Percentiles rank a stretch among this genome's conserved stretches.
Conservation (phyloP, 2,797 vertebrate genomes). For the Anisognathus igniventris region DNA sequence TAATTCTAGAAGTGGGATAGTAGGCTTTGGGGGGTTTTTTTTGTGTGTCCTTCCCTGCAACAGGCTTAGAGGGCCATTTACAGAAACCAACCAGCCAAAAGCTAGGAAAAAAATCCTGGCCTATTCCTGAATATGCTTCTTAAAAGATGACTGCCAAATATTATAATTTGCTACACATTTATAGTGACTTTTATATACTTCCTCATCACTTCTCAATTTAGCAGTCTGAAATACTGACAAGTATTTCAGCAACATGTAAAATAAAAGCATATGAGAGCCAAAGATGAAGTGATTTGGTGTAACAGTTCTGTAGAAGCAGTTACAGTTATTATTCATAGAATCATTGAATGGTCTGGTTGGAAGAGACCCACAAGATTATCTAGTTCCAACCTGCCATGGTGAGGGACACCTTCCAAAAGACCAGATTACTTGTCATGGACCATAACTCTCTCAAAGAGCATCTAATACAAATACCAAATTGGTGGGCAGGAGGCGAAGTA, state of each 20-base stretch:
- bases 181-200: neutral
- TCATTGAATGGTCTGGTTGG: neutral
- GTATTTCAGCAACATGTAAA: neutral
- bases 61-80: neutral
- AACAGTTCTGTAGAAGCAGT: neutral
- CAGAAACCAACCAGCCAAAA: neutral
- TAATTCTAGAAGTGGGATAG: neutral
- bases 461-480: neutral
- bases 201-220: neutral
- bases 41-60: neutral
- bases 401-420: neutral
- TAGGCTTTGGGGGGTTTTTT: neutral
- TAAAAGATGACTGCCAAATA: neutral
- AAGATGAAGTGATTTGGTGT: neutral
- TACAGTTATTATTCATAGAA: neutral
- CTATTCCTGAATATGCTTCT: neutral
- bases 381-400: neutral
- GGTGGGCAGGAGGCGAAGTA: accelerated
- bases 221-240: neutral
- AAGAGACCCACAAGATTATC: neutral
- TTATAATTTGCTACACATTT: neutral
- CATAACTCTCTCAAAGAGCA: neutral
- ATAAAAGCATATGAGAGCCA: neutral
- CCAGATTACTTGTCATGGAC: neutral
- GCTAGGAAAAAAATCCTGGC: neutral